Evolutionary conservation across 2,113 vertebrate species (phyloP).

Genomic region (Dendropsophus ebraccatus): DNA sequence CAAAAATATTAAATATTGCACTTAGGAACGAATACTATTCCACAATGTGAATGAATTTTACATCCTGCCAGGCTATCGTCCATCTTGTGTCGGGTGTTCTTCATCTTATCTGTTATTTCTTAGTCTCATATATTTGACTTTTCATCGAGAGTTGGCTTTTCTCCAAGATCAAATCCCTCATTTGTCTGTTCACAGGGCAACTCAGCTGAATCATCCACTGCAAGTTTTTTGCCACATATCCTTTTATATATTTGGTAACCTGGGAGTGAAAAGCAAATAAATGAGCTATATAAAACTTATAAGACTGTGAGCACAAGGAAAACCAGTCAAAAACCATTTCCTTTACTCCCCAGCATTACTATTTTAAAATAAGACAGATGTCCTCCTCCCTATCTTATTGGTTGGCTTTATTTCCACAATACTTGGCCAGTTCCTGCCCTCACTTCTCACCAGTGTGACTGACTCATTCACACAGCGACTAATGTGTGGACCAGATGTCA

Average conservation of each 20-base stretch:
- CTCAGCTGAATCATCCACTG: background rate
- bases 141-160: conserved; percentile 67
- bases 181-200: conserved; percentile 68
- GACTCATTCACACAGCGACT: too few relatives aligned
- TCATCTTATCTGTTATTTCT: background rate
- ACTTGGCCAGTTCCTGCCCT: too few relatives aligned
- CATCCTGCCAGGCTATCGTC: background rate
- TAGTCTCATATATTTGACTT: conserved; percentile 51
- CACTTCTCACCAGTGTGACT: too few relatives aligned
- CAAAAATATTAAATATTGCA: background rate
- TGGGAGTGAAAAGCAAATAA: conserved; percentile 66
- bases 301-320: background rate
- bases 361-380: too few relatives aligned
- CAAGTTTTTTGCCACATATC: background rate
- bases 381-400: too few relatives aligned
- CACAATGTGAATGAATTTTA: background rate
- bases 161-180: conserved; percentile 71
- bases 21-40: background rate
- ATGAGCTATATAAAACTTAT: background rate
- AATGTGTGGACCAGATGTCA: too few relatives aligned
- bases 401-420: too few relatives aligned
- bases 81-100: background rate
- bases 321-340: too few relatives aligned
- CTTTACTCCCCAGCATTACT: too few relatives aligned
- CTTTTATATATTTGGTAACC: conserved; percentile 78